A percentile compares a stretch with the other conserved stretches of the same genome.
Evolutionary conservation across 2,113 vertebrate genomes (phyloP).

Genomic region (Caloenas nicobarica): DNA sequence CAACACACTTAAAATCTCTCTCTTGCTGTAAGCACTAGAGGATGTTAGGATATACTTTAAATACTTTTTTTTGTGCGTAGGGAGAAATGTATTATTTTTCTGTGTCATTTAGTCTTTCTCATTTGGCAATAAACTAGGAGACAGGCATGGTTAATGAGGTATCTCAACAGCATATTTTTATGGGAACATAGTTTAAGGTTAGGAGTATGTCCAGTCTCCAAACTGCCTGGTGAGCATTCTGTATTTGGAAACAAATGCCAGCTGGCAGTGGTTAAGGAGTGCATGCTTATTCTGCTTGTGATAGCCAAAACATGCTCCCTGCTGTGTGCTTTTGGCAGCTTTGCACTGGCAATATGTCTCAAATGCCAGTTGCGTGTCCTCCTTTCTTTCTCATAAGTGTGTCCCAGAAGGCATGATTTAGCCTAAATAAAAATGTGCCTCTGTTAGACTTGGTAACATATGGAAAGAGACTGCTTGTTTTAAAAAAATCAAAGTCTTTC

Average conservation of each 20-base stretch:
- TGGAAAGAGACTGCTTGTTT: neutral
- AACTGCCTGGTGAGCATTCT: constrained; percentile 46
- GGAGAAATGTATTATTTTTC: neutral
- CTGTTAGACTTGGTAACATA: neutral
- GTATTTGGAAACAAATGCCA: constrained; percentile 47
- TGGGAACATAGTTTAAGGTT: constrained; percentile 26
- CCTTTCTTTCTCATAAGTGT: constrained; percentile 15
- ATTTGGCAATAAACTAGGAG: neutral
- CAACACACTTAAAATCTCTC: neutral
- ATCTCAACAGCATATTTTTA: neutral
- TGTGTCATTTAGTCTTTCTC: neutral
- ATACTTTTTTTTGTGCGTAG: neutral
- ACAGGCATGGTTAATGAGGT: constrained; percentile 19
- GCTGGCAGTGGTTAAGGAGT: constrained; percentile 54
- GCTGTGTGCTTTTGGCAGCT: constrained; percentile 61
- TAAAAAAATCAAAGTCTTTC: neutral
- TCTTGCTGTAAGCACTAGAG: neutral
- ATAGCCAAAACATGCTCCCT: constrained; percentile 64
- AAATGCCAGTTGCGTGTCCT: constrained; percentile 54
- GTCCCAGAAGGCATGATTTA: constrained; percentile 36
- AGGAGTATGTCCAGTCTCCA: constrained; percentile 51
- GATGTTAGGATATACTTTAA: neutral
- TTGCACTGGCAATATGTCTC: constrained; percentile 44
- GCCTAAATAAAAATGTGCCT: constrained; percentile 19
- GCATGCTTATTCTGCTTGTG: constrained; percentile 52